Conservation (phyloP, 2,888 invertebrate species). For the Lissonota sp. region DNA sequence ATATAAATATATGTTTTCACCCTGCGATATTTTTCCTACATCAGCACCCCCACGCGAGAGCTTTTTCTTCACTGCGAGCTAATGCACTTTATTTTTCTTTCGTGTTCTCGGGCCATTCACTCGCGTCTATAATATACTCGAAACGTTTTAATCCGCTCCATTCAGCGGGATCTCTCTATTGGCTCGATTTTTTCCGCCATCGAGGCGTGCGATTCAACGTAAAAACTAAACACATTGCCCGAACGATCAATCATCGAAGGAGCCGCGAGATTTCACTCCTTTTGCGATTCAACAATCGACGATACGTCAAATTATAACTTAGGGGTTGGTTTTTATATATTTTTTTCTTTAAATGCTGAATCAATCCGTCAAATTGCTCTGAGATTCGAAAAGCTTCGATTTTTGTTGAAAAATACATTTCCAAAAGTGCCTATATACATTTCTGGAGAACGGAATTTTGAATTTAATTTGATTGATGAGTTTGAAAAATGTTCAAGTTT, state of each 20-base stretch:
- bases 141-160: constrained; percentile 80
- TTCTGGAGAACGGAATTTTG: too few relatives aligned
- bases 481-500: too few relatives aligned
- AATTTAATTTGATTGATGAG: too few relatives aligned
- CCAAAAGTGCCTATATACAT: too few relatives aligned
- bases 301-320: constrained; percentile 22
- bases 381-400: too few relatives aligned
- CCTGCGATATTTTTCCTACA: constrained; percentile 23
- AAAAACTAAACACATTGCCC: constrained; percentile 71
- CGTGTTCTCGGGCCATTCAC: constrained; percentile 72
- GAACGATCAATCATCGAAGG: constrained; percentile 75
- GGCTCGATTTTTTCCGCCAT: constrained; percentile 35
- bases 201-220: neutral
- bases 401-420: too few relatives aligned
- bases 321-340: too few relatives aligned
- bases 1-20: constrained; percentile 5
- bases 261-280: constrained; percentile 11
- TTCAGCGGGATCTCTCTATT: constrained; percentile 73
- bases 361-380: too few relatives aligned
- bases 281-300: constrained; percentile 47
- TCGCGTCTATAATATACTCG: constrained; percentile 59
- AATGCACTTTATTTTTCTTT: constrained; percentile 78
- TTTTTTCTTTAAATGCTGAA: too few relatives aligned
- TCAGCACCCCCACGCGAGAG: constrained; percentile 56
- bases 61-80: constrained; percentile 74